phyloP scores from a whole-genome alignment of 2,888 invertebrate genomes.

The Amphipoea oculea region DNA sequence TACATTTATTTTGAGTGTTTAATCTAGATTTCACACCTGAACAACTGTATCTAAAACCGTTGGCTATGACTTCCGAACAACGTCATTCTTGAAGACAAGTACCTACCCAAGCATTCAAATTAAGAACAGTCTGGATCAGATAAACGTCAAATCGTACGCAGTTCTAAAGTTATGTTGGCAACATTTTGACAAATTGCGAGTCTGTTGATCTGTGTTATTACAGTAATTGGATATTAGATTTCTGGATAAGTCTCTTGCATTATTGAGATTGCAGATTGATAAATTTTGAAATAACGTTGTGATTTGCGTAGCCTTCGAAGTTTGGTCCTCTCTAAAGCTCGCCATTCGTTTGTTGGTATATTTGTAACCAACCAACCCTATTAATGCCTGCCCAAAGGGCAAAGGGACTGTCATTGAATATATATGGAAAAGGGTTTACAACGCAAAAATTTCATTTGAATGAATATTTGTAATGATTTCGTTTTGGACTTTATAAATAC shows the following conservation, averaged over 20 bases:
- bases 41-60: slow-evolving; percentile 12
- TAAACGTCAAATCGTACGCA: slow-evolving; percentile 41
- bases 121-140: slow-evolving; percentile 48
- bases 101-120: slow-evolving; percentile 34
- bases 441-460: slow-evolving; percentile 2
- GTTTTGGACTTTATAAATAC: background rate
- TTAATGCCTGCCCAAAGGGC: slow-evolving; percentile 15
- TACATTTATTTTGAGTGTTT: slow-evolving; percentile 31
- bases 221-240: slow-evolving; percentile 66
- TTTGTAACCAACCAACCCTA: slow-evolving; percentile 34
- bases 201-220: slow-evolving; percentile 57
- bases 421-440: slow-evolving; percentile 9
- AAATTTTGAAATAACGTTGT: slow-evolving; percentile 57
- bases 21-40: slow-evolving; percentile 40
- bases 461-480: slow-evolving; percentile 28
- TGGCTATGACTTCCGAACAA: slow-evolving; percentile 17
- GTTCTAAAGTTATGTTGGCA: slow-evolving; percentile 29
- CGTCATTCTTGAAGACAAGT: slow-evolving; percentile 18
- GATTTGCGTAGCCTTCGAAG: slow-evolving; percentile 59
- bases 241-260: slow-evolving; percentile 56
- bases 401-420: slow-evolving; percentile 23
- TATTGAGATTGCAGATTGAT: slow-evolving; percentile 59
- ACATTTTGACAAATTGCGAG: slow-evolving; percentile 56
- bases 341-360: slow-evolving; percentile 27
- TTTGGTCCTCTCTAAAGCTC: slow-evolving; percentile 55